These are phyloP conservation scores for Leucophora obtusa DNA, from an alignment of 2,888 invertebrate species.

Conservation along the genomic window DNA sequence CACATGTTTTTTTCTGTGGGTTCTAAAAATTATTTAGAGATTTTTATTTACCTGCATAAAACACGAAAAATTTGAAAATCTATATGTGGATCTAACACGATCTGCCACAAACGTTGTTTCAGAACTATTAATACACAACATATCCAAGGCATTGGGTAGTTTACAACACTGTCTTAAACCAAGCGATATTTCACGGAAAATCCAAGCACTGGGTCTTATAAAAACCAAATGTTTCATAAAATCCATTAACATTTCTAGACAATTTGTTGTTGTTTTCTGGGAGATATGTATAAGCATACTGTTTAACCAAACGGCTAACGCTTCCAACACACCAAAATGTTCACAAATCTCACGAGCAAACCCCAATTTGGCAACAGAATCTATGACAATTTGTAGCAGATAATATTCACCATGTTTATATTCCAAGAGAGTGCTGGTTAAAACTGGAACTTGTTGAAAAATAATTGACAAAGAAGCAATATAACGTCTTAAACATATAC, in stretches of 20 bases:
- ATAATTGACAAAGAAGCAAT: conserved; percentile 71
- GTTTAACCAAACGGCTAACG: conserved; percentile 69
- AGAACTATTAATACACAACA: conserved; percentile 70
- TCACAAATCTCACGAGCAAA: conserved; percentile 72
- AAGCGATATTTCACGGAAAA: conserved; percentile 70
- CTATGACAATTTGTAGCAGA: conserved; percentile 71
- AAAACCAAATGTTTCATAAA: conserved; percentile 74
- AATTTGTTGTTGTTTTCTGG: conserved; percentile 11
- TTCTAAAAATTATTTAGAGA: neutral
- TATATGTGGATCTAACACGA: conserved; percentile 71
- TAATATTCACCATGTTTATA: conserved; percentile 70
- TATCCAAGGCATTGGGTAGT: conserved; percentile 62
- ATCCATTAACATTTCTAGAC: conserved; percentile 68
- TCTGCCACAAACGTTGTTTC: conserved; percentile 69
- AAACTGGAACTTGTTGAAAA: conserved; percentile 66
- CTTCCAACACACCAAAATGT: conserved; percentile 74
- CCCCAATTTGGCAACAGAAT: conserved; percentile 72
- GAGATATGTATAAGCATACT: conserved; percentile 66
- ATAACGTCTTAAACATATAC: conserved; percentile 72
- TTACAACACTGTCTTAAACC: conserved; percentile 68
- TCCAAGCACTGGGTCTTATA: conserved; percentile 73
- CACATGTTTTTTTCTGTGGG: no score
- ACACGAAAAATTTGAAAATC: conserved; percentile 73
- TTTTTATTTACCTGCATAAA: conserved; percentile 69
- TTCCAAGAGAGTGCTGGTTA: conserved; percentile 66